A percentile compares a stretch with the other conserved stretches of the same genome.
These are phyloP conservation scores for Strigamia maritima DNA, from an alignment of 2,888 invertebrate species.

Conservation along the genomic window DNA sequence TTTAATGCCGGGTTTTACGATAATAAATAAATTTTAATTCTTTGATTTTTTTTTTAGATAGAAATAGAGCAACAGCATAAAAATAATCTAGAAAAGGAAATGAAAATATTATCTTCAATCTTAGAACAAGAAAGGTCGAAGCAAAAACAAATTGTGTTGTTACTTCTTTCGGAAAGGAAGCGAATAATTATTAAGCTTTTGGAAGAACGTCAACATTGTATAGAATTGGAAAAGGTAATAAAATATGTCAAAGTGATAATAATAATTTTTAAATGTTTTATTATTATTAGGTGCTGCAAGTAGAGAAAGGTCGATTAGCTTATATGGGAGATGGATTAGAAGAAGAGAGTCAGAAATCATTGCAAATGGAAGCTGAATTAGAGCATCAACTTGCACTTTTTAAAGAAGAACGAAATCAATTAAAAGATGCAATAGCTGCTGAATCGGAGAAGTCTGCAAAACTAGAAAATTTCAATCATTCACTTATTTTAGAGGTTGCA, in stretches of 20 bases:
- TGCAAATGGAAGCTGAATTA: constrained; percentile 80
- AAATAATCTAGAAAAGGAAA: constrained; percentile 67
- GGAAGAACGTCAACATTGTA: constrained; percentile 73
- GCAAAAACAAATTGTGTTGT: constrained; percentile 72
- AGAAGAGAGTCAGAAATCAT: constrained; percentile 79
- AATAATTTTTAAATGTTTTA: no score
- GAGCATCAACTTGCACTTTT: constrained; percentile 75
- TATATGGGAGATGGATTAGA: constrained; percentile 79
- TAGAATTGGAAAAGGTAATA: constrained; percentile 66
- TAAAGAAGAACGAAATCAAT: constrained; percentile 69
- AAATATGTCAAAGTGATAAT: no score
- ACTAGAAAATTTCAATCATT: constrained; percentile 26
- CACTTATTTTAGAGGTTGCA: background rate
- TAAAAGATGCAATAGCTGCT: constrained; percentile 47
- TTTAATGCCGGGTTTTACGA: no score
- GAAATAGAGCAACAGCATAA: constrained; percentile 66
- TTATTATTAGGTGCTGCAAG: constrained; percentile 51
- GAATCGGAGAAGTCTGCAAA: constrained; percentile 17
- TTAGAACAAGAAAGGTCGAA: constrained; percentile 68
- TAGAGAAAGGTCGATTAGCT: constrained; percentile 74
- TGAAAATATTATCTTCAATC: constrained; percentile 60
- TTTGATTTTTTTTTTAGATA: no score
- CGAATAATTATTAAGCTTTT: constrained; percentile 73
- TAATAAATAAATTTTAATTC: no score
- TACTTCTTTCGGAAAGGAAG: constrained; percentile 70